A percentile compares a stretch with the other conserved stretches of the same genome.
These are phyloP conservation scores for Drosophila infuscata DNA, from an alignment of 2,888 invertebrate genomes.

Conservation along the genomic window DNA sequence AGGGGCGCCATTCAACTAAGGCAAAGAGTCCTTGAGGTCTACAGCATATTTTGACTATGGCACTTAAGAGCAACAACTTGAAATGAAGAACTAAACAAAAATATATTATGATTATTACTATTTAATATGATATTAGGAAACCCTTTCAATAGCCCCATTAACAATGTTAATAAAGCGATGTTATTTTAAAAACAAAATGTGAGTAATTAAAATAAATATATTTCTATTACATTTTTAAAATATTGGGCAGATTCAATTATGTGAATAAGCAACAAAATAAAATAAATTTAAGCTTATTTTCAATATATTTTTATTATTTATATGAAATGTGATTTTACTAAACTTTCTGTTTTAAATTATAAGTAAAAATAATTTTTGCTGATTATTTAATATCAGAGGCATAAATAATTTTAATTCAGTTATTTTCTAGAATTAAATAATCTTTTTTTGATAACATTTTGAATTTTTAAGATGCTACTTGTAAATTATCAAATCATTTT, in stretches of 20 bases:
- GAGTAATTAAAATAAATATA: neutral
- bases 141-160: neutral
- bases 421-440: neutral
- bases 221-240: neutral
- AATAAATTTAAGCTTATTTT: neutral
- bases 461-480: neutral
- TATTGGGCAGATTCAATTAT: neutral
- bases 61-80: too few relatives aligned
- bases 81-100: too few relatives aligned
- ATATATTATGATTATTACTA: too few relatives aligned
- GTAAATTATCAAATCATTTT: neutral
- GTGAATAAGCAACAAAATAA: neutral
- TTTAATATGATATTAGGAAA: too few relatives aligned
- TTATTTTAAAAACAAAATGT: neutral
- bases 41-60: neutral
- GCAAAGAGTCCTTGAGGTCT: too few relatives aligned
- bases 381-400: neutral
- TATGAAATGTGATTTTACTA: neutral
- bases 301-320: neutral
- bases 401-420: neutral
- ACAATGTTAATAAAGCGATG: neutral
- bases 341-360: neutral
- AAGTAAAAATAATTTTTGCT: neutral
- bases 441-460: neutral
- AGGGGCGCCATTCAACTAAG: constrained; percentile 1